Conservation (phyloP, 2,888 invertebrate genomes). For the Leptinotarsa haldemani region DNA sequence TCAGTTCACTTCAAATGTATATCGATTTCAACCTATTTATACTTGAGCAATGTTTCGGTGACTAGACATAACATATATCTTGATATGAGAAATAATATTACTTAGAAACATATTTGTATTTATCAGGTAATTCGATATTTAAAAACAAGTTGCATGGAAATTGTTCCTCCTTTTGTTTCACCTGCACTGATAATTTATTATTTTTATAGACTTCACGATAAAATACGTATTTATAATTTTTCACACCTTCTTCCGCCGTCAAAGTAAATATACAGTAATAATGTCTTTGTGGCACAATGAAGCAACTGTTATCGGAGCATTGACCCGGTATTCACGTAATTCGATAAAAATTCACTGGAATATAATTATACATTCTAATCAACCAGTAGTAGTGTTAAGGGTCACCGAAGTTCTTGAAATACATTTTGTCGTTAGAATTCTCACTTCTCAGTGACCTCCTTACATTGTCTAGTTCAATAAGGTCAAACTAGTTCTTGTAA, state of each 20-base stretch:
- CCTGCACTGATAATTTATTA: neutral
- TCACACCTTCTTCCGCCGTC: neutral
- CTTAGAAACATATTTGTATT: too few relatives aligned
- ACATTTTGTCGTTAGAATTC: slow-evolving; percentile 7
- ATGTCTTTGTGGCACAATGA: neutral
- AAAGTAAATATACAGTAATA: neutral
- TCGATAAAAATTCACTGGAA: slow-evolving; percentile 8
- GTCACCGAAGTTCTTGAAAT: slow-evolving; percentile 5
- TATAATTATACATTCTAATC: slow-evolving; percentile 6
- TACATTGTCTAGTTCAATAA: neutral
- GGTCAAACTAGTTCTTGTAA: neutral
- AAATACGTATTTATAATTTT: neutral
- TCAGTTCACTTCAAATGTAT: too few relatives aligned
- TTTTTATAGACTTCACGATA: too few relatives aligned
- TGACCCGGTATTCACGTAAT: slow-evolving; percentile 2
- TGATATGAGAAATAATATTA: too few relatives aligned
- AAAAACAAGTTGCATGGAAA: too few relatives aligned
- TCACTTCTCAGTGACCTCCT: neutral
- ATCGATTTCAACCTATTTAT: too few relatives aligned
- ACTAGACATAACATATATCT: too few relatives aligned
- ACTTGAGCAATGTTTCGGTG: too few relatives aligned
- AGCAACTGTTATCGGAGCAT: neutral
- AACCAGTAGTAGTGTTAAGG: neutral
- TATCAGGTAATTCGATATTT: too few relatives aligned
- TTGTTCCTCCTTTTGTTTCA: neutral